Evolutionary conservation across 2,113 vertebrate genomes (phyloP).

Genomic region (Chrysochloris asiatica): DNA sequence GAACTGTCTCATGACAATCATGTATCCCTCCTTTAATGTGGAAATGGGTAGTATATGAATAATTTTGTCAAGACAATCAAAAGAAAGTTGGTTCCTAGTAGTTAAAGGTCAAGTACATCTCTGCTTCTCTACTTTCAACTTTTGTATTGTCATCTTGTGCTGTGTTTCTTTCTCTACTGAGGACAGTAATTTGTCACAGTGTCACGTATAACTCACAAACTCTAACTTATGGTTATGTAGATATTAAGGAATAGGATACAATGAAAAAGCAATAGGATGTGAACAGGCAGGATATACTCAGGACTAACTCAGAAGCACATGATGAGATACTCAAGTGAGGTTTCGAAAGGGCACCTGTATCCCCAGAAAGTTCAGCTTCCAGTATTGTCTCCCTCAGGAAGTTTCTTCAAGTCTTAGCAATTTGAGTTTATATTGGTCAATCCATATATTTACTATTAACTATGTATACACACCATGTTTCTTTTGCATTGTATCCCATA

Average conservation of each 20-base stretch:
- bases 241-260: background rate
- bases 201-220: background rate
- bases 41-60: background rate
- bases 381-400: background rate
- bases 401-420: too few relatives aligned
- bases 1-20: background rate
- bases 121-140: background rate
- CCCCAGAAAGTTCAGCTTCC: background rate
- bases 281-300: background rate
- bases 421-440: too few relatives aligned
- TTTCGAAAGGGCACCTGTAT: background rate
- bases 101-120: background rate
- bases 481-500: too few relatives aligned
- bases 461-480: too few relatives aligned
- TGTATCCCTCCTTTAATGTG: background rate
- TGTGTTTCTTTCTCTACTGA: background rate
- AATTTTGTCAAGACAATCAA: background rate
- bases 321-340: background rate
- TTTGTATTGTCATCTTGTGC: background rate
- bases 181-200: background rate
- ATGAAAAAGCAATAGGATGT: background rate
- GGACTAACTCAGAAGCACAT: background rate
- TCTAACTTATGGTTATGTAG: background rate
- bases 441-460: background rate
- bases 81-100: too few relatives aligned